These are phyloP conservation scores for pig (Sus scrofa) DNA, from an alignment of 2,113 vertebrate genomes.

Conservation along the genomic window DNA sequence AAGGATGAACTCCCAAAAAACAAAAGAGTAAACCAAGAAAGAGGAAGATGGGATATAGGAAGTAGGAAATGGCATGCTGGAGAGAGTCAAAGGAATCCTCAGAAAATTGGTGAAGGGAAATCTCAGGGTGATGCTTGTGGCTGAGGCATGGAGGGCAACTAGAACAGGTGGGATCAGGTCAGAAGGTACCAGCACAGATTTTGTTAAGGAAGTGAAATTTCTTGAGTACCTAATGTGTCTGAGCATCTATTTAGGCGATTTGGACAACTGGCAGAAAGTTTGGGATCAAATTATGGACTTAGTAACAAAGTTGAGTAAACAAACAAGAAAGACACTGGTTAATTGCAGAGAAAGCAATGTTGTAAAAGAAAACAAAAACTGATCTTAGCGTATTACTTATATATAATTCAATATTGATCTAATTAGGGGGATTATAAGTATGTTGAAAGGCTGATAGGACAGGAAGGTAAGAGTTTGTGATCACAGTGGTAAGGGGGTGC, in stretches of 20 bases:
- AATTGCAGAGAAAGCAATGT: not conserved
- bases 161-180: not conserved
- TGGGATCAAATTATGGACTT: not conserved
- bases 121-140: not conserved
- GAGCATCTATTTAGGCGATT: not conserved
- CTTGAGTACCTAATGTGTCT: not conserved
- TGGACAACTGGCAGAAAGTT: not conserved
- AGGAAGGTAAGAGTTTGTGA: conserved; percentile 12
- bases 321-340: not conserved
- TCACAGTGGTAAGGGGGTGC: not conserved
- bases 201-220: conserved; percentile 20
- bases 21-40: not conserved
- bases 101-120: too few relatives aligned
- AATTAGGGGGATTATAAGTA: not conserved
- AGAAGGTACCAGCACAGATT: not conserved
- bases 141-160: not conserved
- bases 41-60: not conserved
- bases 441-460: not conserved
- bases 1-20: not conserved
- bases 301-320: not conserved
- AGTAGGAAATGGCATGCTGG: not conserved
- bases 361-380: not conserved
- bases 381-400: not conserved
- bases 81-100: not conserved
- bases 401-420: not conserved